These are phyloP conservation scores for Agrotis exclamationis DNA, from an alignment of 2,888 invertebrate genomes.

Conservation along the genomic window DNA sequence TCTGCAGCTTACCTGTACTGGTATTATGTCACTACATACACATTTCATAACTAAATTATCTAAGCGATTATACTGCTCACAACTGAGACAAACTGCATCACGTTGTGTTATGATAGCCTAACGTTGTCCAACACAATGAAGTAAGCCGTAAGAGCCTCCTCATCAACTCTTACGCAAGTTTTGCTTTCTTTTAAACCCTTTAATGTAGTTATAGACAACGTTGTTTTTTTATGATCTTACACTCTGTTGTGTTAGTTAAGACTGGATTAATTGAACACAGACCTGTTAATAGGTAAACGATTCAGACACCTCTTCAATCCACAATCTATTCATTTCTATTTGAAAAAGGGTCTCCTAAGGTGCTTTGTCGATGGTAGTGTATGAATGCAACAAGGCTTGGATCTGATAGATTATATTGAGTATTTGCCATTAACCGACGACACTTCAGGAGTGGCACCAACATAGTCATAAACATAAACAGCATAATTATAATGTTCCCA, in stretches of 20 bases:
- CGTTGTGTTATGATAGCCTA: slow-evolving; percentile 11
- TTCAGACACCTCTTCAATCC: too few relatives aligned
- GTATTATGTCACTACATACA: slow-evolving; percentile 34
- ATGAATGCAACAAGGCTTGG: not conserved
- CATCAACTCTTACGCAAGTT: slow-evolving; percentile 12
- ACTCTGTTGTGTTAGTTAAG: not conserved
- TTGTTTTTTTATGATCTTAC: not conserved
- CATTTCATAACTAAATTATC: slow-evolving; percentile 31
- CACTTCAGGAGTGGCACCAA: not conserved
- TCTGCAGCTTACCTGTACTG: slow-evolving; percentile 4
- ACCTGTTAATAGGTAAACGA: too few relatives aligned
- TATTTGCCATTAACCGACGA: too few relatives aligned
- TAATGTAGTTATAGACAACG: not conserved
- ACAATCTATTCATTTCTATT: too few relatives aligned
- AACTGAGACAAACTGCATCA: slow-evolving; percentile 21
- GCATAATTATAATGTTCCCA: too few relatives aligned
- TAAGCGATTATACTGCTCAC: slow-evolving; percentile 35
- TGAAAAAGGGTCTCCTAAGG: too few relatives aligned
- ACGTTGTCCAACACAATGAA: slow-evolving; percentile 20
- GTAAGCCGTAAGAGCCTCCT: not conserved
- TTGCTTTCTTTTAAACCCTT: slow-evolving; percentile 21
- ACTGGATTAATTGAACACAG: too few relatives aligned
- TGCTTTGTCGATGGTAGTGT: not conserved
- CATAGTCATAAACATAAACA: too few relatives aligned
- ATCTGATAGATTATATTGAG: not conserved